phyloP scores from a whole-genome alignment of 2,888 invertebrate genomes.

The Dolichopus griseipennis region DNA sequence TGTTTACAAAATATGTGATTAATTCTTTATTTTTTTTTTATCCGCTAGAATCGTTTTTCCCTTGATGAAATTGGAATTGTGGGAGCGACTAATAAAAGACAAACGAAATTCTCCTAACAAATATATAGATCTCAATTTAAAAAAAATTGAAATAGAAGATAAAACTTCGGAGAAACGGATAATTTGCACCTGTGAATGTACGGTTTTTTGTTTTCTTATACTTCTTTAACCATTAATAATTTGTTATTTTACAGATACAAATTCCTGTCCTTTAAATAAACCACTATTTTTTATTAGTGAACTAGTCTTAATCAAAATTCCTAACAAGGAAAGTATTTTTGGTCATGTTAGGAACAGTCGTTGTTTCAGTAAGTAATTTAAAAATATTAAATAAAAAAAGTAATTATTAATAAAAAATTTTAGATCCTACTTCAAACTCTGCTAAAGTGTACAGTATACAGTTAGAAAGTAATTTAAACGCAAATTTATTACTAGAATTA shows the following conservation, averaged over 20 bases:
- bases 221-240: too few species aligned
- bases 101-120: slow-evolving; percentile 24
- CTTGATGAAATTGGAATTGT: slow-evolving; percentile 37
- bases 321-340: not conserved
- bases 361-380: not conserved
- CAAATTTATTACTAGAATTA: slow-evolving; percentile 11
- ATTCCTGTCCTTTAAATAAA: slow-evolving; percentile 27
- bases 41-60: slow-evolving; percentile 31
- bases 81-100: slow-evolving; percentile 24
- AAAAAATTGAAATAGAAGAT: not conserved
- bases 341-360: not conserved
- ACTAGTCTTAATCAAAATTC: not conserved
- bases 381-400: too few species aligned
- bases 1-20: not conserved
- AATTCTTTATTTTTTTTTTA: slow-evolving; percentile 16
- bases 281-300: not conserved
- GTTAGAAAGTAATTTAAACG: not conserved
- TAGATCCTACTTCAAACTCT: slow-evolving; percentile 15
- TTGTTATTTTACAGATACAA: slow-evolving; percentile 25
- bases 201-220: not conserved
- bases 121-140: not conserved
- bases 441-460: not conserved
- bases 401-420: not conserved
- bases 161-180: not conserved
- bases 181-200: slow-evolving; percentile 4